Evolutionary conservation across 2,797 vertebrate species (phyloP), one percentile per base, ranked within the genome.

Genomic region (Poeciliopsis gracilis): DNA sequence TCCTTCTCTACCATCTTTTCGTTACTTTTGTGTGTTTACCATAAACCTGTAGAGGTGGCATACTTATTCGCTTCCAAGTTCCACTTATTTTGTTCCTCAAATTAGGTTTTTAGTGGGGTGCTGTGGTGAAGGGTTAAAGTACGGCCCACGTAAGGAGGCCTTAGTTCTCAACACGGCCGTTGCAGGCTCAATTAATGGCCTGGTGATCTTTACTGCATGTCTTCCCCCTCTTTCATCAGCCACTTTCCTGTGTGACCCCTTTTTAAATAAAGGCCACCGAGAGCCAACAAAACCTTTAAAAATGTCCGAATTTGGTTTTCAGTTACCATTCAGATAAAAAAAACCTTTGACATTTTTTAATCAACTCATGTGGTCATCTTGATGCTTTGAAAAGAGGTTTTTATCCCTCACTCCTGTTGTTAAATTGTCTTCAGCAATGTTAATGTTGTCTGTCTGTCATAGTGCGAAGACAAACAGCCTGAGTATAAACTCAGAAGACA

Each of bases 391-490:
- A 28, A 28, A 57, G 1, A 9, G 13, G 53, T 11, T 28, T 57
- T 28, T 57, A 55, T 57, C 10, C n/a, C n/a, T 57, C 10, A 57
- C n/a, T 4, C 13, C 59, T 33, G 59, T 18, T 63, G 57, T 33
- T 33, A 18, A 2, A 11, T 76, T 13, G 10, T 51, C 67, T 47
- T 51, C 28, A 18, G 25, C 18, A 2, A 4, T 69, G n/a, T 77
- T 16, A 71, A n/a, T 67, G 15, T 51, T n/a, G 74, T 30, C 80
- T 71, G 1, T 73, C 72, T 70, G 5, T 86, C 79, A 51, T 83
- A 92, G 89, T 72, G 11, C 55, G 33, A 74, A 4, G 46, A 69
- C 53, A 49, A 59, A 8, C 33, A 36, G 2, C 23, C 4, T 71
- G 20, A 86, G 41, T 30, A 0, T 36, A 18, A 85, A 43, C 41